These are phyloP conservation scores for Ceraclea dissimilis DNA, from an alignment of 2,888 invertebrate species.

Conservation along the genomic window DNA sequence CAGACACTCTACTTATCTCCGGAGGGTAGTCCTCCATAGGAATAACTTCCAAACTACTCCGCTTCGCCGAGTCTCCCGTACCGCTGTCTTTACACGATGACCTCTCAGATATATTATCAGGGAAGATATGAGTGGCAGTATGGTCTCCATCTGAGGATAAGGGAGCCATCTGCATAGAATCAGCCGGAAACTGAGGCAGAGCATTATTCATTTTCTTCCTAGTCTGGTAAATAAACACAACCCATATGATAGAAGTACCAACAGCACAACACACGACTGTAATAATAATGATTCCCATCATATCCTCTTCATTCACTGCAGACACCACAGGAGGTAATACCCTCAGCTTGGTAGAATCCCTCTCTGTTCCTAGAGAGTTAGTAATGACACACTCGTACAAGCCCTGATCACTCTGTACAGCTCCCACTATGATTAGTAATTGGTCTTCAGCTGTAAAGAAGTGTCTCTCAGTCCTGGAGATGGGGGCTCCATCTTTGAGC, in stretches of 20 bases:
- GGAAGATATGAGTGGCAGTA: conserved; percentile 35
- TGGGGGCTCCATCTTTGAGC: conserved; percentile 74
- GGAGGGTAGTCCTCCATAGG: conserved; percentile 31
- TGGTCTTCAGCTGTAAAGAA: conserved; percentile 84
- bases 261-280: conserved; percentile 87
- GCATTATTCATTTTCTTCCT: conserved; percentile 56
- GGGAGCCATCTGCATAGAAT: conserved; percentile 46
- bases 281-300: conserved; percentile 81
- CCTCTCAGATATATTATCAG: conserved; percentile 67
- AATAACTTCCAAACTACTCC: conserved; percentile 58
- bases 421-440: conserved; percentile 78
- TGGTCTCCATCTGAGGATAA: conserved; percentile 27
- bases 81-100: conserved; percentile 74
- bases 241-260: conserved; percentile 86
- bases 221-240: conserved; percentile 82
- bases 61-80: conserved; percentile 71
- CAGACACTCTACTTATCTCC: conserved; percentile 4
- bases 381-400: conserved; percentile 85
- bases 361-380: conserved; percentile 73
- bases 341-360: conserved; percentile 62
- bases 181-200: conserved; percentile 42
- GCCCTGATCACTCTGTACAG: conserved; percentile 71
- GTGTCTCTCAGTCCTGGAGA: conserved; percentile 70
- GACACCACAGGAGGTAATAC: conserved; percentile 56
- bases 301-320: conserved; percentile 60